These are phyloP conservation scores for Pachliopta kotzebuea DNA, from an alignment of 2,888 invertebrate species.

Conservation along the genomic window DNA sequence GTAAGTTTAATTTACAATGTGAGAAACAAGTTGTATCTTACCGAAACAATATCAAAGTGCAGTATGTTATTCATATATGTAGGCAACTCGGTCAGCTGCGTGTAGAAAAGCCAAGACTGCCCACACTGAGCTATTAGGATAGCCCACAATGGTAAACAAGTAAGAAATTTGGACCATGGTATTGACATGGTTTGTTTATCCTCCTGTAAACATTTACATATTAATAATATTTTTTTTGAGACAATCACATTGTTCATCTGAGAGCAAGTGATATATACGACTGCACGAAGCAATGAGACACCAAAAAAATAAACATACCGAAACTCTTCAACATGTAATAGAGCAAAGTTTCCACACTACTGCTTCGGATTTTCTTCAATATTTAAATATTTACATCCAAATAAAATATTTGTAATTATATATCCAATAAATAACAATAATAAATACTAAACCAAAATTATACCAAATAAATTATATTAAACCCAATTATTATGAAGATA, in stretches of 20 bases:
- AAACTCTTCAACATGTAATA: no score
- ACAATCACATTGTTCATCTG: no score
- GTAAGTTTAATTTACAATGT: no score
- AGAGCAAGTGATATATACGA: no score
- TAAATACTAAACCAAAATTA: no score
- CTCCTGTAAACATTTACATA: constrained; percentile 55
- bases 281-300: no score
- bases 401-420: no score
- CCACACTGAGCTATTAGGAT: constrained; percentile 91
- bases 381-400: no score
- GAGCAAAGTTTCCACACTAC: no score
- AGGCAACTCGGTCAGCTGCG: constrained; percentile 89
- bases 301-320: no score
- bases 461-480: neutral
- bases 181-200: constrained; percentile 77
- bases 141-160: constrained; percentile 90
- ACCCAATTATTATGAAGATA: neutral
- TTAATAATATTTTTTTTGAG: neutral
- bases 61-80: constrained; percentile 92
- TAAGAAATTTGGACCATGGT: constrained; percentile 87
- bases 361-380: no score
- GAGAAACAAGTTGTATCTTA: constrained; percentile 45
- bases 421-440: no score
- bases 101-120: constrained; percentile 92
- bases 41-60: constrained; percentile 88